phyloP scores from a whole-genome alignment of 2,888 invertebrate species.

The Muschampia staudingeri region DNA sequence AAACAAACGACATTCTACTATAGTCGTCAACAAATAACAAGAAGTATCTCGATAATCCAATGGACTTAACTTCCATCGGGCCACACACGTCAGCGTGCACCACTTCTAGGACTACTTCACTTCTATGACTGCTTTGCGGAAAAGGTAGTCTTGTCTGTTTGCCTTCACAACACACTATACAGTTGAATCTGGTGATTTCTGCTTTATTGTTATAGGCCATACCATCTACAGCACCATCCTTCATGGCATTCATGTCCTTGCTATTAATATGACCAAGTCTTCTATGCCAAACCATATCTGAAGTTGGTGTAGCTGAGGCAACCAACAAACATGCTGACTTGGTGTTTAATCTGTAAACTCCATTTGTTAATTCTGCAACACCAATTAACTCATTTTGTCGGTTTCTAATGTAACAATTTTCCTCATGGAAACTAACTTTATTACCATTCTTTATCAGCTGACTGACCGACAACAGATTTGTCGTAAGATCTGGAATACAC shows the following conservation, averaged over 20 bases:
- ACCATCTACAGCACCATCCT: background rate
- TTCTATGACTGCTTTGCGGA: background rate
- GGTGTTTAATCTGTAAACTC: background rate
- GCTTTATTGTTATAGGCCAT: background rate
- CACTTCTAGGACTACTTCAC: too few species aligned
- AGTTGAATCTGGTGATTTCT: background rate
- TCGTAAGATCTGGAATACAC: too few species aligned
- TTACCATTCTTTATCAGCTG: background rate
- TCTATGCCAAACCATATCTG: background rate
- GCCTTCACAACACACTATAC: too few species aligned
- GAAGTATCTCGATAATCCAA: too few species aligned
- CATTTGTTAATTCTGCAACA: background rate
- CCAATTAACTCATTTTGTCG: too few species aligned
- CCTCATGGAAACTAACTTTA: background rate
- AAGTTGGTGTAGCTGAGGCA: background rate
- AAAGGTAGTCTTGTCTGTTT: background rate
- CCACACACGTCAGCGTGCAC: background rate
- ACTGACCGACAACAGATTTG: too few species aligned
- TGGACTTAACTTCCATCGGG: background rate
- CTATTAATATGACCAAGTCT: conserved; percentile 5
- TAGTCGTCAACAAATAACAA: too few species aligned
- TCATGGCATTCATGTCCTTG: background rate
- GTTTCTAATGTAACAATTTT: background rate
- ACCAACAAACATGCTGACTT: background rate
- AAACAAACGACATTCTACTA: too few species aligned